Evolutionary conservation across 1,140 invertebrate genomes (phyloP).

Genomic region (Bombus breviceps): DNA sequence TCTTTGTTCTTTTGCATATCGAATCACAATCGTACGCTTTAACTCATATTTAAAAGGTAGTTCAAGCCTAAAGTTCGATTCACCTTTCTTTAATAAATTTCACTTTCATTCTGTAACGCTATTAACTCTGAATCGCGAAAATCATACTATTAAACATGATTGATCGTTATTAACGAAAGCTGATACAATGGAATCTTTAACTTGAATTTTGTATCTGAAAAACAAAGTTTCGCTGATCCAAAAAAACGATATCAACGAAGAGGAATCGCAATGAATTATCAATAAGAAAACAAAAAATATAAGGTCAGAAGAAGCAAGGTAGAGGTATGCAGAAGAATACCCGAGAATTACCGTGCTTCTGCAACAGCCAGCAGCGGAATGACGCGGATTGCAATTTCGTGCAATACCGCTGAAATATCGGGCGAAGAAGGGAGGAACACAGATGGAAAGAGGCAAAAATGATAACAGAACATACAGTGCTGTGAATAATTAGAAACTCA

Average conservation of each 20-base stretch:
- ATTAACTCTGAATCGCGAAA: too few species aligned
- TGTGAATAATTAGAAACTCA: too few species aligned
- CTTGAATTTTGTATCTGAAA: neutral
- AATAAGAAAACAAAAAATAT: neutral
- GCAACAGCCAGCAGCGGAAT: constrained; percentile 68
- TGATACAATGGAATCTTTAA: neutral
- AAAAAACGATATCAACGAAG: neutral
- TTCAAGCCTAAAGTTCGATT: too few species aligned
- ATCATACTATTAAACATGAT: too few species aligned
- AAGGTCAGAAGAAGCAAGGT: neutral
- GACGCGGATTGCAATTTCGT: constrained; percentile 80
- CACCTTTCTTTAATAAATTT: too few species aligned
- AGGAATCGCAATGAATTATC: neutral
- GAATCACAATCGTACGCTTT: too few species aligned
- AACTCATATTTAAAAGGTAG: too few species aligned
- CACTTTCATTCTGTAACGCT: too few species aligned
- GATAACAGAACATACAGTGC: neutral
- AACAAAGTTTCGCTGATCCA: neutral
- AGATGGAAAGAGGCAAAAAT: neutral
- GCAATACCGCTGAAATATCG: constrained; percentile 80
- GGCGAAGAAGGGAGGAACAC: constrained; percentile 31
- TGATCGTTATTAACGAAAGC: too few species aligned
- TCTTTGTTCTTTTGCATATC: too few species aligned
- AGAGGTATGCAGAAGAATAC: constrained; percentile 17
- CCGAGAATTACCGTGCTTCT: constrained; percentile 51